Evolutionary conservation across 2,888 invertebrate genomes (phyloP), one percentile per base, ranked within the genome.

Genomic region (Patella depressa): DNA sequence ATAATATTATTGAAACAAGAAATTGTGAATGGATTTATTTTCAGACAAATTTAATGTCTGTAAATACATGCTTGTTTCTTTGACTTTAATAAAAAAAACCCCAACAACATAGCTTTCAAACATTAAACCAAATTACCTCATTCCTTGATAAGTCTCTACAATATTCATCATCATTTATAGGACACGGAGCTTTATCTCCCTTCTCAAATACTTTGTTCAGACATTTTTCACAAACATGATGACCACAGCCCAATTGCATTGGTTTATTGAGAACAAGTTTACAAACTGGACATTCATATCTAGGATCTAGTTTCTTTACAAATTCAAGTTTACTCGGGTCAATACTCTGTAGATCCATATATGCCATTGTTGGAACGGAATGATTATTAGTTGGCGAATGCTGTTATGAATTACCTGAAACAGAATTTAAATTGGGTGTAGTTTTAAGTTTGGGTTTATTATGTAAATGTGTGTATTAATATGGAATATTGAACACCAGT

Each of bases 151-250:
- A 24, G 14, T 65, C 14, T 65, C 4, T 65, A 4, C 65, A 65
- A 24, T 24, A 19, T 15, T 65, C 65, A 24, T 24, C 84, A 14
- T 86, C 87, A 65, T 81, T 79, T 12, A 82, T 84, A 17, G 87
- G 87, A 72, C 88, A 88, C 2, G 15, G 14, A 0, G 81, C 80
- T 53, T 81, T 80, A 57, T 79, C 81, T 14, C 69, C 73, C 29
- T 70, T 76, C 14, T 76, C 57, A 71, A 86, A 82, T 45, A 85
- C 54, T 1, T 29, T 29, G 1, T 71, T 55, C 5, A 83, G 75
- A 79, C 85, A 86, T 4, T 29, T 24, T 53, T 83, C 79, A 82
- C 86, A 87, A 24, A 65, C 65, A 24, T 65, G 65, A 19, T 65
- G 65, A 24, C 65, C 65, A 65, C 65, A 65, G 3, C 11, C 11